Percentiles rank a stretch among this genome's conserved stretches.
Evolutionary conservation across 1,140 invertebrate genomes (phyloP).

Genomic region (Conus betulinus): DNA sequence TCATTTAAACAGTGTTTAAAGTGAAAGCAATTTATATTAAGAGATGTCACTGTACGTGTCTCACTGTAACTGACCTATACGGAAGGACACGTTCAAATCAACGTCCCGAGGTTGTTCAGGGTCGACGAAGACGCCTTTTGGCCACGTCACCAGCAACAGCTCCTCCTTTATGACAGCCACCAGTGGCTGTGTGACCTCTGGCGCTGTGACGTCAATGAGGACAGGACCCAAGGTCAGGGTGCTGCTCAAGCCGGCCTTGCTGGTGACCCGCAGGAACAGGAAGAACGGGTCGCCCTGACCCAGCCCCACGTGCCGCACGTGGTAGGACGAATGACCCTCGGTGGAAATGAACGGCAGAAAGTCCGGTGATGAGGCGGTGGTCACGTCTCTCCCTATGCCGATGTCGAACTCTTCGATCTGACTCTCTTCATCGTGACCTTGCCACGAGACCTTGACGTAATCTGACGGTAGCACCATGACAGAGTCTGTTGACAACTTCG

Average conservation of each 20-base stretch:
- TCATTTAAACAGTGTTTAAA: no score
- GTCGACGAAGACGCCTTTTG: conserved; percentile 43
- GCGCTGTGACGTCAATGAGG: conserved; percentile 56
- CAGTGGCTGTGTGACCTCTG: conserved; percentile 30
- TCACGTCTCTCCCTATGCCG: conserved; percentile 39
- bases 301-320: conserved; percentile 45
- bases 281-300: conserved; percentile 45
- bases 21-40: no score
- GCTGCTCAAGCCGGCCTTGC: conserved; percentile 48
- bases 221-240: conserved; percentile 48
- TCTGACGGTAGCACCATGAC: conserved; percentile 44
- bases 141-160: conserved; percentile 40
- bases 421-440: conserved; percentile 40
- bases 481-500: background rate
- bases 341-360: conserved; percentile 41
- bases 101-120: conserved; percentile 40
- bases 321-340: conserved; percentile 36
- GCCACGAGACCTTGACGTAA: conserved; percentile 38
- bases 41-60: no score
- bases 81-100: conserved; percentile 40
- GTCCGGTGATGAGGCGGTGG: conserved; percentile 30
- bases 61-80: conserved; percentile 43
- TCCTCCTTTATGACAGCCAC: conserved; percentile 18
- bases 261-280: conserved; percentile 45
- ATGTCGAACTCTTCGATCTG: conserved; percentile 47